Conservation (phyloP, 2,888 invertebrate species). For the Melanchra persicariae region DNA sequence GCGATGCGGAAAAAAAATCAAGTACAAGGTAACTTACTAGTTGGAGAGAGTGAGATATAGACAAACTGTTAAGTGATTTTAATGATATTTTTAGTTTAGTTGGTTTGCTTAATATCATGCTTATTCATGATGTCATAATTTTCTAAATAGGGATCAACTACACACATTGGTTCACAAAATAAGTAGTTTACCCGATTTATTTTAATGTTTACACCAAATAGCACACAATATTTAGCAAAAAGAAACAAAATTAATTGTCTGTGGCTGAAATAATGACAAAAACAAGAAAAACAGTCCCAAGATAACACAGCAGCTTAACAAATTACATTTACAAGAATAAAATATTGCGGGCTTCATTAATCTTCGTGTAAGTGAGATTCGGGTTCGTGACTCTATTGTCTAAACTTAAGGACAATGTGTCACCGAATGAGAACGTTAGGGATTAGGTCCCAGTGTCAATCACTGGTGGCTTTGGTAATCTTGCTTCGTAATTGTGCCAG, state of each 20-base stretch:
- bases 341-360: conserved; percentile 51
- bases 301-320: conserved; percentile 40
- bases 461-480: conserved; percentile 80
- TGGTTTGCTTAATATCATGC: too few relatives aligned
- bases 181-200: neutral
- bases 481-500: conserved; percentile 79
- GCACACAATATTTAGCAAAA: conserved; percentile 14
- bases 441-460: conserved; percentile 81
- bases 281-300: conserved; percentile 36
- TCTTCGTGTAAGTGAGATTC: conserved; percentile 37
- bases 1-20: too few relatives aligned
- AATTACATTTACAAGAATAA: conserved; percentile 50
- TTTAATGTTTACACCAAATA: neutral
- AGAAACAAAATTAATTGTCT: conserved; percentile 29
- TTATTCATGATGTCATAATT: neutral
- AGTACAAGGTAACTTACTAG: neutral
- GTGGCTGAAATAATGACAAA: conserved; percentile 17
- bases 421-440: conserved; percentile 70
- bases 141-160: neutral
- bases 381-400: conserved; percentile 40
- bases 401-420: conserved; percentile 62
- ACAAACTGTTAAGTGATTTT: too few relatives aligned
- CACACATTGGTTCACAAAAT: neutral
- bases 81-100: neutral
- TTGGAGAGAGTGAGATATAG: neutral